phyloP scores from a whole-genome alignment of 2,797 vertebrate genomes.

The Sarcoramphus papa region DNA sequence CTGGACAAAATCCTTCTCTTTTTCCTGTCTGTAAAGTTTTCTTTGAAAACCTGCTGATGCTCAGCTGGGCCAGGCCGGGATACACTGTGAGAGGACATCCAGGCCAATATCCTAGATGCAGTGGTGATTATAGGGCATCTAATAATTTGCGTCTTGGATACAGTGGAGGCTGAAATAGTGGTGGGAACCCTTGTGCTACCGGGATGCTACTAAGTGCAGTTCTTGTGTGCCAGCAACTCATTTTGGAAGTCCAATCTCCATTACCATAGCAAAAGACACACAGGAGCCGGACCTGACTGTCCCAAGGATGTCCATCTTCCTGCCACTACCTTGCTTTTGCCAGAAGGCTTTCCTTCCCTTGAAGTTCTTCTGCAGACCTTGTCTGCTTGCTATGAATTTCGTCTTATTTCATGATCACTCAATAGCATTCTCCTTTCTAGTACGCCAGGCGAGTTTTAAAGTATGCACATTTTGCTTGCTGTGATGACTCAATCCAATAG shows the following conservation, averaged over 20 bases:
- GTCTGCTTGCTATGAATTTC: neutral
- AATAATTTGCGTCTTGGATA: neutral
- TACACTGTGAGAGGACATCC: neutral
- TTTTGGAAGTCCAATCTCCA: neutral
- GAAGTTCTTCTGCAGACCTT: neutral
- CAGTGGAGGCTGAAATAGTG: neutral
- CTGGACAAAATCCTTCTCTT: neutral
- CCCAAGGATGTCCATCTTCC: neutral
- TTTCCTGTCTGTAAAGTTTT: neutral
- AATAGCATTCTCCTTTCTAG: neutral
- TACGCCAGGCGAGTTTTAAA: neutral
- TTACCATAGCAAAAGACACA: neutral
- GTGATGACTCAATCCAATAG: neutral
- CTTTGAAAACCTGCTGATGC: neutral
- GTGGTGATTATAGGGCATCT: neutral
- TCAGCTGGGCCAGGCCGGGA: neutral
- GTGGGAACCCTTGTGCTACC: neutral
- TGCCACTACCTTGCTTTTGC: neutral
- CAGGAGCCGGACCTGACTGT: neutral
- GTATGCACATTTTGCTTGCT: neutral
- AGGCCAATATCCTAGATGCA: neutral
- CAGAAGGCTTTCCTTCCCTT: neutral
- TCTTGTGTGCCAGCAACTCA: neutral
- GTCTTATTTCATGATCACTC: neutral
- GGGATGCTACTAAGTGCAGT: neutral